These are phyloP conservation scores for Epirrita christyi DNA, from an alignment of 2,888 invertebrate species.

Conservation along the genomic window DNA sequence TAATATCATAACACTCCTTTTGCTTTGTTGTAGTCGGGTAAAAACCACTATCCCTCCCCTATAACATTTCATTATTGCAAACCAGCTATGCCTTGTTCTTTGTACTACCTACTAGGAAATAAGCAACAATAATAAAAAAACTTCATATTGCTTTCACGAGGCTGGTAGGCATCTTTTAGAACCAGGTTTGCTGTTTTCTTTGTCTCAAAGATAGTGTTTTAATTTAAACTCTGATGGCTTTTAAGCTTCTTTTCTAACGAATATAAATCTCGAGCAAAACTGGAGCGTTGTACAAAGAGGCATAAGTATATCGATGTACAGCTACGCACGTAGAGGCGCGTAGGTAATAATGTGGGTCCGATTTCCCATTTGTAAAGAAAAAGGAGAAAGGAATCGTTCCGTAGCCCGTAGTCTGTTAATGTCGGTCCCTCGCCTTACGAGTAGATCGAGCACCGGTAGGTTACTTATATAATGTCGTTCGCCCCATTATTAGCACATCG, in stretches of 20 bases:
- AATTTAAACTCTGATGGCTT: constrained; percentile 32
- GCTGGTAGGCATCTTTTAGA: constrained; percentile 27
- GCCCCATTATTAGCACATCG: constrained; percentile 40
- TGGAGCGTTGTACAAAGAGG: constrained; percentile 35
- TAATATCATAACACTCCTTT: too few relatives aligned
- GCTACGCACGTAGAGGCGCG: constrained; percentile 21
- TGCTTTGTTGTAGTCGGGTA: too few relatives aligned
- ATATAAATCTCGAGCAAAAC: constrained; percentile 41
- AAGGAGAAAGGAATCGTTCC: constrained; percentile 55
- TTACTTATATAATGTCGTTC: constrained; percentile 40
- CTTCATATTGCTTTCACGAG: constrained; percentile 12
- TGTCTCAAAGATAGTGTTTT: constrained; percentile 38
- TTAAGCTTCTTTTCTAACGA: constrained; percentile 28
- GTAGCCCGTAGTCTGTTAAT: constrained; percentile 55
- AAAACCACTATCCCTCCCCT: background rate
- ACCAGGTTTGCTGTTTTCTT: constrained; percentile 27
- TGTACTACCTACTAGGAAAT: background rate
- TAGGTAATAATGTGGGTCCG: constrained; percentile 59
- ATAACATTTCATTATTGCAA: constrained; percentile 4
- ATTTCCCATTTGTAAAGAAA: constrained; percentile 66
- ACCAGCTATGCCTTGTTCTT: background rate
- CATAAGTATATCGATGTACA: constrained; percentile 28
- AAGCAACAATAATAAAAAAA: constrained; percentile 18
- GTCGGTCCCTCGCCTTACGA: constrained; percentile 44
- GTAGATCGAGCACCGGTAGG: constrained; percentile 30